Percentiles rank a stretch among this genome's conserved stretches.
Evolutionary conservation across 2,113 vertebrate genomes (phyloP).

Genomic region (Arothron firmamentum): DNA sequence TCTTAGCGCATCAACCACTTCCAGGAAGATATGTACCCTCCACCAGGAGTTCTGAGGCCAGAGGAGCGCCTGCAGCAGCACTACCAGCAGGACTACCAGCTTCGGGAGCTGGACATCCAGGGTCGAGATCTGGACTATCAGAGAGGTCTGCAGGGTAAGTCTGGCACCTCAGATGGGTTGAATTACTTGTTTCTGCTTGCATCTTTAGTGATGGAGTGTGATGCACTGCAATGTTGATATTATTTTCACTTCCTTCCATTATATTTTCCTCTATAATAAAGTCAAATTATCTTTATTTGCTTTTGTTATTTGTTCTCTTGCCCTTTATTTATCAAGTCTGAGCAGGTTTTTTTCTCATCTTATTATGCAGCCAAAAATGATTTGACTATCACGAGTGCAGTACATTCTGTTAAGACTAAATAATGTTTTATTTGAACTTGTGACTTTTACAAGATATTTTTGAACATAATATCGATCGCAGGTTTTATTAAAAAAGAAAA

Average conservation of each 20-base stretch:
- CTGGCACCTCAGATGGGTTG: conserved; percentile 18
- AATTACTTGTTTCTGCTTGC: not conserved
- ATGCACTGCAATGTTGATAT: not conserved
- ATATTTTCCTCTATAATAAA: too few relatives aligned
- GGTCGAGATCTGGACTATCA: conserved; percentile 75
- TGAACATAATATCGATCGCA: too few relatives aligned
- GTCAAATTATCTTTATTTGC: too few relatives aligned
- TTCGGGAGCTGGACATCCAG: conserved; percentile 74
- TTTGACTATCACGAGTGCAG: too few relatives aligned
- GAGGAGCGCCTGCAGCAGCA: conserved; percentile 78
- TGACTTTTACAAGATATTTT: not conserved
- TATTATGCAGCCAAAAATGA: too few relatives aligned
- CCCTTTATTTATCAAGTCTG: too few relatives aligned
- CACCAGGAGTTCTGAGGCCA: conserved; percentile 74
- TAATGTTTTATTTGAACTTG: too few relatives aligned
- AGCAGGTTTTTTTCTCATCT: too few relatives aligned
- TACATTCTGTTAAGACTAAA: too few relatives aligned
- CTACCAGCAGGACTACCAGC: conserved; percentile 76
- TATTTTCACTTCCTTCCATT: too few relatives aligned
- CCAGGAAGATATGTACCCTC: conserved; percentile 87
- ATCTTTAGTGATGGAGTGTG: not conserved
- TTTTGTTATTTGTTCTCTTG: too few relatives aligned
- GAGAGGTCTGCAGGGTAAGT: conserved; percentile 57
- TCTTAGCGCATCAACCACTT: conserved; percentile 83
- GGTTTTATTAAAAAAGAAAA: too few relatives aligned